phyloP scores from a whole-genome alignment of 1,140 invertebrate genomes.

The Orussus abietinus region DNA sequence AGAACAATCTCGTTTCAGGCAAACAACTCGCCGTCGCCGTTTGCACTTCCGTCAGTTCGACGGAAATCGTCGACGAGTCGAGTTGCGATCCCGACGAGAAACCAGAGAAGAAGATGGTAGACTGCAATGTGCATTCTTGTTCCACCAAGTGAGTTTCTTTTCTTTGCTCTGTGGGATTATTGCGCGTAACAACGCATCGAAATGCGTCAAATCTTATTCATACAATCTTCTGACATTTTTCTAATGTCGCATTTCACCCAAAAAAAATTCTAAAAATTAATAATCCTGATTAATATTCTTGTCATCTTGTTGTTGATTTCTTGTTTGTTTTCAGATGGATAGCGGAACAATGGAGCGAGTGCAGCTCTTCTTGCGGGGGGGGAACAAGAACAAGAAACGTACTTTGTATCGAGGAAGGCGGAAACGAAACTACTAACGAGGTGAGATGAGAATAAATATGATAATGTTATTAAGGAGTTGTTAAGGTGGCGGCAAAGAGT shows the following conservation, averaged over 20 bases:
- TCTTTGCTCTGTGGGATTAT: no score
- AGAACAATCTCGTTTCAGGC: no score
- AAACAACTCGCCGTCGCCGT: slow-evolving; percentile 73
- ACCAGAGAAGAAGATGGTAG: slow-evolving; percentile 69
- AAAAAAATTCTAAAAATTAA: no score
- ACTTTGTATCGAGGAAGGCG: slow-evolving; percentile 71
- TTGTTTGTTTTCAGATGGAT: slow-evolving; percentile 71
- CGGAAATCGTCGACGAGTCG: slow-evolving; percentile 70
- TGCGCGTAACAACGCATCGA: no score
- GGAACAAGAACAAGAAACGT: slow-evolving; percentile 72
- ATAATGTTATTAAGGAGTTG: no score
- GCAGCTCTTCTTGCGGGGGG: slow-evolving; percentile 78
- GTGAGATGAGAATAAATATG: slow-evolving; percentile 15
- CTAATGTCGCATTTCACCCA: no score
- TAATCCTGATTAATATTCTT: no score
- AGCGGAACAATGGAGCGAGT: slow-evolving; percentile 81
- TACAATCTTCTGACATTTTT: not conserved
- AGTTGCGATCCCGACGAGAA: slow-evolving; percentile 74
- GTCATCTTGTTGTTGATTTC: no score
- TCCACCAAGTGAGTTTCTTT: slow-evolving; percentile 85
- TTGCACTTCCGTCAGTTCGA: slow-evolving; percentile 70
- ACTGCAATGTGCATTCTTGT: slow-evolving; percentile 82
- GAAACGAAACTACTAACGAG: slow-evolving; percentile 66
- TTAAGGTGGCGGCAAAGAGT: no score
- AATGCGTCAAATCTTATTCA: slow-evolving; percentile 6